Evolutionary conservation across 2,113 vertebrate species (phyloP).

Genomic region (Periophthalmus modestus): DNA sequence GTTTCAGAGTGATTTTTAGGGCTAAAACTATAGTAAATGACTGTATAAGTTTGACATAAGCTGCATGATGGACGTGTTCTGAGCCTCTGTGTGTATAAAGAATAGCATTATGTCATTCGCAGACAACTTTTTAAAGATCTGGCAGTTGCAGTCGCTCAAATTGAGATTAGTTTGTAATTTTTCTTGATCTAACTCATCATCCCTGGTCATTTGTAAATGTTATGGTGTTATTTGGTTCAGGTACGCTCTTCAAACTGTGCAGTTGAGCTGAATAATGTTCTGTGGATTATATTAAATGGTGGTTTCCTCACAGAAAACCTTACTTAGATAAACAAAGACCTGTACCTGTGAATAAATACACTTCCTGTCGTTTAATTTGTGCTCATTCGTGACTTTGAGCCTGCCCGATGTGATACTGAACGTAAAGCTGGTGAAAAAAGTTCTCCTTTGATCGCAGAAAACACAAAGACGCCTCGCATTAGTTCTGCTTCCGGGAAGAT

Average conservation of each 20-base stretch:
- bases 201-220: not conserved
- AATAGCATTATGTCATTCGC: not conserved
- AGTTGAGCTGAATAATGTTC: not conserved
- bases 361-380: not conserved
- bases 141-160: too few relatives aligned
- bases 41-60: too few relatives aligned
- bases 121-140: too few relatives aligned
- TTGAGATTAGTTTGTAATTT: too few relatives aligned
- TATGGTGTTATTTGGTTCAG: too few relatives aligned
- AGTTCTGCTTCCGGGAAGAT: constrained; percentile 18
- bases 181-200: not conserved
- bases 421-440: not conserved
- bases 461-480: not conserved
- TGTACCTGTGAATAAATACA: not conserved
- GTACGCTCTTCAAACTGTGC: not conserved
- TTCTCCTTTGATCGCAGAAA: constrained; percentile 35
- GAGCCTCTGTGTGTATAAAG: too few relatives aligned
- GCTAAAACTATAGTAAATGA: too few relatives aligned
- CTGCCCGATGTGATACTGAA: not conserved
- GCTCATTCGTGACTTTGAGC: not conserved
- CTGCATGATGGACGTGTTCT: too few relatives aligned
- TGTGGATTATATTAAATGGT: not conserved
- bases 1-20: not conserved
- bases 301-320: too few relatives aligned
- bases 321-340: not conserved